phyloP scores from a whole-genome alignment of 2,888 invertebrate genomes.

The Eumerus sabulonum region DNA sequence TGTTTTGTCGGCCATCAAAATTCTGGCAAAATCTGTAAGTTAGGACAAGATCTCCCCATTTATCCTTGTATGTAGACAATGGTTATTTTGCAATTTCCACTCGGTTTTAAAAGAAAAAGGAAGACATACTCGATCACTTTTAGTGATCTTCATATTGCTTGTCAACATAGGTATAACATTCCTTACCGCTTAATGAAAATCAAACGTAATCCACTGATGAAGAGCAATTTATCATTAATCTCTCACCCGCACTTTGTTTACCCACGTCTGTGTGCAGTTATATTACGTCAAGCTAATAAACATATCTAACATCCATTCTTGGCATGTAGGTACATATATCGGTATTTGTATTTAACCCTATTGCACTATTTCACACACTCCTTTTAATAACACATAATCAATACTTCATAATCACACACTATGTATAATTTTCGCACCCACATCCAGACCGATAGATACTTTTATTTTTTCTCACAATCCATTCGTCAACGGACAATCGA shows the following conservation, averaged over 20 bases:
- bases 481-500: neutral
- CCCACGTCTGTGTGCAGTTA: too few species aligned
- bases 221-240: conserved; percentile 25
- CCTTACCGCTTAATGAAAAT: conserved; percentile 23
- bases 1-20: too few species aligned
- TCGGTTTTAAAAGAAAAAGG: too few species aligned
- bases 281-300: neutral
- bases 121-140: too few species aligned
- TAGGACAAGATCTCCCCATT: too few species aligned
- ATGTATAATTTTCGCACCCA: neutral
- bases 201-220: conserved; percentile 50
- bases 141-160: too few species aligned
- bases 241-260: conserved; percentile 8
- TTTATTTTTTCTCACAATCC: conserved; percentile 1
- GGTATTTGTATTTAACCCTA: conserved; percentile 12
- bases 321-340: neutral
- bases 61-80: too few species aligned
- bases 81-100: too few species aligned
- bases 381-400: conserved; percentile 1
- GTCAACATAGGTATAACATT: neutral
- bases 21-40: too few species aligned
- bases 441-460: neutral
- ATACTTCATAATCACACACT: neutral
- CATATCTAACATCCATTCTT: neutral
- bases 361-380: conserved; percentile 8